phyloP scores from a whole-genome alignment of 2,888 invertebrate genomes.

The Drosophila picticornis region DNA sequence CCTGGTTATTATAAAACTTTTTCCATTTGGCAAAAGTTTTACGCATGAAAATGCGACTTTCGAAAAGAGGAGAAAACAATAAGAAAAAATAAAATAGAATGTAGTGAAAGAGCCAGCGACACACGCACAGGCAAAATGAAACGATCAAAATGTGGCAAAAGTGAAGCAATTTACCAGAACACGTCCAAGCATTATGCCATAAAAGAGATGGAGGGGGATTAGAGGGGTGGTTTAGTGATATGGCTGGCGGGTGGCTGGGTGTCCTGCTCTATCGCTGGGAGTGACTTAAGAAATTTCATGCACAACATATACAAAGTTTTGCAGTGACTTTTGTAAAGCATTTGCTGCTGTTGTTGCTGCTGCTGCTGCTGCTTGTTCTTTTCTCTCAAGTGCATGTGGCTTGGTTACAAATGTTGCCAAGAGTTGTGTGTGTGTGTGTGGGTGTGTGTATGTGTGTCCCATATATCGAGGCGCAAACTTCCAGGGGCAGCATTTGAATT shows the following conservation, averaged over 20 bases:
- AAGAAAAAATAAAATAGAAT: slow-evolving; percentile 10
- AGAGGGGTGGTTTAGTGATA: neutral
- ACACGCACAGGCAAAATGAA: slow-evolving; percentile 58
- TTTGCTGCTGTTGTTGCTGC: slow-evolving; percentile 7
- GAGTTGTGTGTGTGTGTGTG: slow-evolving; percentile 19
- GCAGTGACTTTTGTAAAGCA: slow-evolving; percentile 55
- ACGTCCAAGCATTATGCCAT: slow-evolving; percentile 46
- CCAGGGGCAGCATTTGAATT: slow-evolving; percentile 69
- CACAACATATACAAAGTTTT: slow-evolving; percentile 40
- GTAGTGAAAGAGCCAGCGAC: slow-evolving; percentile 28
- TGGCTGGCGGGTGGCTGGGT: neutral
- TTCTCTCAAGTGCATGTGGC: slow-evolving; percentile 46
- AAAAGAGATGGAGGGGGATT: neutral
- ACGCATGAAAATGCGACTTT: slow-evolving; percentile 47
- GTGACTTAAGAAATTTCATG: slow-evolving; percentile 47
- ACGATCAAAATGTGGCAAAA: slow-evolving; percentile 65
- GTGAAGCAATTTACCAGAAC: slow-evolving; percentile 64
- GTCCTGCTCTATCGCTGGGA: slow-evolving; percentile 9
- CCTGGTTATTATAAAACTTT: slow-evolving; percentile 68
- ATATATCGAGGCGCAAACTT: slow-evolving; percentile 48
- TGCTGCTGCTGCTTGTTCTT: neutral
- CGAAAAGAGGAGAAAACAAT: slow-evolving; percentile 2
- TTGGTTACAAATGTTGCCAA: slow-evolving; percentile 46
- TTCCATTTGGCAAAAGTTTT: slow-evolving; percentile 67
- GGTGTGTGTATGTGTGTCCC: neutral